These are phyloP conservation scores for Zaprionus bogoriensis DNA, from an alignment of 2,888 invertebrate species.

Conservation along the genomic window DNA sequence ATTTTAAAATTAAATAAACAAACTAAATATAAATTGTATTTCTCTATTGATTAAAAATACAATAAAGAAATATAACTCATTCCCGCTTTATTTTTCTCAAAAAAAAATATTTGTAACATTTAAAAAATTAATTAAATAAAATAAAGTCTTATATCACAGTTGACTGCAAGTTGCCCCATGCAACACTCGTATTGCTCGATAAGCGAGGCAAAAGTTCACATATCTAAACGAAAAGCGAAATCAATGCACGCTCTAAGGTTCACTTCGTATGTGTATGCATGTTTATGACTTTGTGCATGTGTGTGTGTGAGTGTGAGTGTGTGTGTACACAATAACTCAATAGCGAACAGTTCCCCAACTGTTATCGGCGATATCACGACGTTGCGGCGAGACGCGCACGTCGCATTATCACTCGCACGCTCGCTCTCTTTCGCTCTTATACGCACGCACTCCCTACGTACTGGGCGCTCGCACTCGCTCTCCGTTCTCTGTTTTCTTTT, in stretches of 20 bases:
- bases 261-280: background rate
- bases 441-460: conserved; percentile 11
- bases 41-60: no score
- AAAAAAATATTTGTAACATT: no score
- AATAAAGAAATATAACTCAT: no score
- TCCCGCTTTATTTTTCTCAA: no score
- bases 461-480: conserved; percentile 1
- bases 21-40: no score
- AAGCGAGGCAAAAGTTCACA: background rate
- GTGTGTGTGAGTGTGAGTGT: background rate
- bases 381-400: conserved; percentile 2
- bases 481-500: conserved; percentile 55
- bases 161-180: background rate
- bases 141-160: background rate
- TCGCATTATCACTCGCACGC: conserved; percentile 54
- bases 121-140: no score
- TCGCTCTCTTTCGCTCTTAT: conserved; percentile 1
- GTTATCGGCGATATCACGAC: conserved; percentile 67
- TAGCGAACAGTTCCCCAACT: conserved; percentile 45
- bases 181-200: background rate
- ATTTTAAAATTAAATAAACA: no score
- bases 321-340: conserved; percentile 27
- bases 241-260: background rate
- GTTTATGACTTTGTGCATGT: background rate
- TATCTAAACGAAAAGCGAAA: background rate